Base-by-base conservation (phyloP, 2,113 vertebrate genomes). In the Sylvietta virens region DNA sequence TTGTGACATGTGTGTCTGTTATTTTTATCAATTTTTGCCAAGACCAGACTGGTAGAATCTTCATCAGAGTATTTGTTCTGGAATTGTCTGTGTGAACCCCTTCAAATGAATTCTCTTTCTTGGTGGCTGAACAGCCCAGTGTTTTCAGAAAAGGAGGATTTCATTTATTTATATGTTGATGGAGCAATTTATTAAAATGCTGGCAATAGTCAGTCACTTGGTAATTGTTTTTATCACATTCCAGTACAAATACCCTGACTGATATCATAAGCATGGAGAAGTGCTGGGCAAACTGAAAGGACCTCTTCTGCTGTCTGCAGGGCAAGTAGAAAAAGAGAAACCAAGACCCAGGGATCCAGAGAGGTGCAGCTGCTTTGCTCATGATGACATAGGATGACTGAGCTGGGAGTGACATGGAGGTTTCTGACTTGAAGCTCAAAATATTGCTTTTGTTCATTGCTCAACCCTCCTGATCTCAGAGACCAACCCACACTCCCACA, bases 21-120 rank as follows among this genome's bases (percentile, higher is more conserved):
- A 94, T 95, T 96, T 97, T 95, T 69, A 96, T 96, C 93, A 96
- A 71, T 95, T 93, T 93, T 90, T 84, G 48, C 85, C 47, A 85
- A 90, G 64, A 86, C 37, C 39, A 54, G 73, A 40, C 80, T 93
- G 54, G 74, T 61, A 84, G 48, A 91, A 88, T 94, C 45, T 96
- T 71, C 82, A 70, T 96, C 37, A 87, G 26, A 50, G 35, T 82
- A 80, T 93, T 95, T 86, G 37, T 91, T 96, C 60, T 86, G 42
- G 45, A 79, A 88, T 54, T 44, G 77, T 81, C 45, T 94, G 37
- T 66, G 20, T 93, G 96, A 98, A 40, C 47, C 45, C 39, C 26
- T 90, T 71, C 20, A 40, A 42, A 51, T 51, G 54, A 94, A 47
- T 87, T 86, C 40, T 93, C 33, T 77, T 88, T 70, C 37, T 62